Percentiles rank a stretch among this genome's conserved stretches.
These are phyloP conservation scores for Heteropelma amictum DNA, from an alignment of 2,888 invertebrate species.

Conservation along the genomic window DNA sequence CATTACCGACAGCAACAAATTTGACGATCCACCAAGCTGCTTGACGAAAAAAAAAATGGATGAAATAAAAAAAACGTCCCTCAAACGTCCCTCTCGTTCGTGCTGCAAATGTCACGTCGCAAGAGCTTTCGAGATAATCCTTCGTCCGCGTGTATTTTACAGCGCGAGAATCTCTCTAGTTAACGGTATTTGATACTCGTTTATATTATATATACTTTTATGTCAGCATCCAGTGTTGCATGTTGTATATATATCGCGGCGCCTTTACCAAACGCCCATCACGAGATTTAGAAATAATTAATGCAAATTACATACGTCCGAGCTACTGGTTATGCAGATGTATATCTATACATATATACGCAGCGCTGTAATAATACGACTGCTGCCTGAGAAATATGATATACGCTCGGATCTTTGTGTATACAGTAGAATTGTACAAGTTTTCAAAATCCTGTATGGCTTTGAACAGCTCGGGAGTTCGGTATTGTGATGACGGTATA, in stretches of 20 bases:
- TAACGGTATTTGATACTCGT: constrained; percentile 1
- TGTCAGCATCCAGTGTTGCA: constrained; percentile 39
- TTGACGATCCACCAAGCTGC: constrained; percentile 4
- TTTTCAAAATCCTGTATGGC: constrained; percentile 36
- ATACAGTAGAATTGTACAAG: constrained; percentile 32
- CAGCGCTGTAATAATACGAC: constrained; percentile 49
- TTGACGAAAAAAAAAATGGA: constrained; percentile 29
- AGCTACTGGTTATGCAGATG: constrained; percentile 70
- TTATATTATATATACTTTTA: constrained; percentile 17
- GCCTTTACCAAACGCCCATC: constrained; percentile 49
- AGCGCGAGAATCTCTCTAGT: constrained; percentile 7
- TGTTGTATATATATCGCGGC: neutral
- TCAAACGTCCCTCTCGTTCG: neutral
- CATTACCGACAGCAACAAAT: constrained; percentile 38
- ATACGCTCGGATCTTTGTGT: constrained; percentile 46
- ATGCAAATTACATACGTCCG: constrained; percentile 67
- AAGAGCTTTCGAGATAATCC: constrained; percentile 42
- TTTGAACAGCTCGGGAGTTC: constrained; percentile 28
- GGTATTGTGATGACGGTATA: constrained; percentile 39
- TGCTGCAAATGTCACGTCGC: neutral
- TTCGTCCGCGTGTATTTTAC: too few species aligned
- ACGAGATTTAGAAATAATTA: constrained; percentile 68
- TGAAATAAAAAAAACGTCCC: neutral
- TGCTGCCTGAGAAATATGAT: constrained; percentile 33
- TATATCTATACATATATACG: too few species aligned